These are phyloP conservation scores for Chelonoidis abingdonii DNA, from an alignment of 2,113 vertebrate genomes.

Conservation along the genomic window DNA sequence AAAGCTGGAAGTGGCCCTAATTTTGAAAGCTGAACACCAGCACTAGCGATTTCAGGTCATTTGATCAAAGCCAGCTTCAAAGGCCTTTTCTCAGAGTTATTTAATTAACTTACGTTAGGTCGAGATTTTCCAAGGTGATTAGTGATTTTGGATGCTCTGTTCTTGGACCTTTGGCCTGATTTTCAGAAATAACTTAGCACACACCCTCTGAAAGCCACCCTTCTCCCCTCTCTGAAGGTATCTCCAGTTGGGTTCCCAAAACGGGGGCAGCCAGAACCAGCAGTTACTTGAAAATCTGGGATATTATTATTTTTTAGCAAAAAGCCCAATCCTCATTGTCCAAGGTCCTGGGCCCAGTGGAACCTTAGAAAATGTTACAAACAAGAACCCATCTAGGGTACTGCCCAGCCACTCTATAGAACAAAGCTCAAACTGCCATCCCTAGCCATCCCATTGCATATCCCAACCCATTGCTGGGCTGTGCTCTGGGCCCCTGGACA, in stretches of 20 bases:
- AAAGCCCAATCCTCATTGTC: not conserved
- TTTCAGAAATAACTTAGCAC: not conserved
- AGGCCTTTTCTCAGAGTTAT: not conserved
- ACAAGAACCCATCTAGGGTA: not conserved
- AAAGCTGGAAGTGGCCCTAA: not conserved
- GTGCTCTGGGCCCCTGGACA: not conserved
- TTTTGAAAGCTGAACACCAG: not conserved
- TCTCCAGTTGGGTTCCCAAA: not conserved
- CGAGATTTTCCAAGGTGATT: not conserved
- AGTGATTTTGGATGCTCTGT: not conserved
- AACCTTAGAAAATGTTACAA: not conserved
- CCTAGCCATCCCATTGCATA: not conserved
- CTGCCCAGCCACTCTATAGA: not conserved
- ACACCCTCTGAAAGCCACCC: rapidly evolving
- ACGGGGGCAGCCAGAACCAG: not conserved
- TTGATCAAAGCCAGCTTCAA: not conserved
- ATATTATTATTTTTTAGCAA: not conserved
- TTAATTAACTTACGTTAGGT: not conserved
- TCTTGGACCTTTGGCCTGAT: rapidly evolving
- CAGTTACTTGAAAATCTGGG: not conserved
- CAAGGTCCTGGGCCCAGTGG: not conserved
- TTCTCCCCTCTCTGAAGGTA: not conserved
- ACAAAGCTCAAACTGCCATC: not conserved
- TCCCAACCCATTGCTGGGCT: not conserved
- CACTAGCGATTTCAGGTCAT: not conserved